Evolutionary conservation across 2,113 vertebrate species (phyloP).

Genomic region (Engystomops pustulosus): DNA sequence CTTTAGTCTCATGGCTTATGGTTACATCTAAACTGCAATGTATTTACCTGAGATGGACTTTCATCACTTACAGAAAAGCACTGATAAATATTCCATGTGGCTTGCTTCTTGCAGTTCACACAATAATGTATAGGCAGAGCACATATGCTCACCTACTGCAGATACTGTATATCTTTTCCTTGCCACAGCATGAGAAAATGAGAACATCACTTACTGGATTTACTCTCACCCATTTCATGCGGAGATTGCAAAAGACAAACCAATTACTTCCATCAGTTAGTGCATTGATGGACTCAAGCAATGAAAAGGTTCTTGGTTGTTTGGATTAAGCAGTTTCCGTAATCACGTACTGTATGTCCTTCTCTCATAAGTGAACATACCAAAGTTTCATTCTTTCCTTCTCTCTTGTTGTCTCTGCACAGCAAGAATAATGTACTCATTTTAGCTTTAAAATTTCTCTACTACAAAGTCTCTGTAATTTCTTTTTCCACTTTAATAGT

Average conservation of each 20-base stretch:
- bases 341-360: conserved; percentile 15
- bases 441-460: conserved; percentile 42
- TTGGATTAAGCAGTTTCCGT: conserved; percentile 12
- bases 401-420: not conserved
- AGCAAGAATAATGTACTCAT: conserved; percentile 43
- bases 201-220: conserved; percentile 20
- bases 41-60: not conserved
- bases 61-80: not conserved
- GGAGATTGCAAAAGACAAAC: conserved; percentile 23
- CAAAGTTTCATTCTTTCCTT: conserved; percentile 24
- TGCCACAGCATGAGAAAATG: conserved; percentile 14
- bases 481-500: conserved; percentile 40
- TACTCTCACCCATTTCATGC: not conserved
- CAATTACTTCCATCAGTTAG: conserved; percentile 31
- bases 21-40: not conserved
- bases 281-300: conserved; percentile 17
- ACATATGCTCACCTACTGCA: conserved; percentile 12
- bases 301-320: conserved; percentile 25
- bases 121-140: not conserved
- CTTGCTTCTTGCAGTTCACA: not conserved
- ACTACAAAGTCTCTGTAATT: conserved; percentile 16
- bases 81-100: not conserved
- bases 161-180: conserved; percentile 22
- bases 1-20: not conserved
- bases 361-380: not conserved